A percentile compares a stretch with the other conserved stretches of the same genome.
phyloP scores from a whole-genome alignment of 1,140 invertebrate species.

The Cyclargus thomasi region DNA sequence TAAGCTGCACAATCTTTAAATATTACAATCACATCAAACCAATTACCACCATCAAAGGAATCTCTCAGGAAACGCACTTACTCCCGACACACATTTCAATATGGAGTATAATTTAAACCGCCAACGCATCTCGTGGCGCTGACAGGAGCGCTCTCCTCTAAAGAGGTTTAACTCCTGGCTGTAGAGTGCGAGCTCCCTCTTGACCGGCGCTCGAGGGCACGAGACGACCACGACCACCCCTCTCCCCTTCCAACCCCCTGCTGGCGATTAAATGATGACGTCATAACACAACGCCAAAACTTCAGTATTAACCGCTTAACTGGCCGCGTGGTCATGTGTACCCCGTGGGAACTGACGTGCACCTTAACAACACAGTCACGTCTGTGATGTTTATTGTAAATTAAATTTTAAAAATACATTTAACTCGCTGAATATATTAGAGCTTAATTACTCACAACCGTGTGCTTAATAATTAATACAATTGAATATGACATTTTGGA shows the following conservation, averaged over 20 bases:
- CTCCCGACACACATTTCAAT: background rate
- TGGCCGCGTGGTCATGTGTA: no score
- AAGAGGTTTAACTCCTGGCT: background rate
- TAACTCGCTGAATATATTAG: no score
- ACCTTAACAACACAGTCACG: no score
- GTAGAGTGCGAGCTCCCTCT: background rate
- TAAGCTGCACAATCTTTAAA: background rate
- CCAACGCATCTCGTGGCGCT: background rate
- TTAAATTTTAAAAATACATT: no score
- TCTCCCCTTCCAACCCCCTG: background rate
- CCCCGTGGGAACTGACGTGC: no score
- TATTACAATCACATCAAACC: background rate
- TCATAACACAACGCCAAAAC: no score
- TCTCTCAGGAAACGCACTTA: background rate
- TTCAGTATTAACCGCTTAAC: no score
- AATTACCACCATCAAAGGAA: background rate
- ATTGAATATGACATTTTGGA: no score
- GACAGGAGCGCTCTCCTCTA: background rate
- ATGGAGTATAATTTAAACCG: background rate
- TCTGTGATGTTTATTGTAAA: no score
- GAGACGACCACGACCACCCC: background rate
- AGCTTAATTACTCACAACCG: no score
- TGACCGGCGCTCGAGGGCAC: background rate
- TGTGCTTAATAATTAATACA: no score
- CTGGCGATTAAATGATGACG: background rate